Conservation (phyloP, 2,113 vertebrate genomes). For the Pedetes capensis region DNA sequence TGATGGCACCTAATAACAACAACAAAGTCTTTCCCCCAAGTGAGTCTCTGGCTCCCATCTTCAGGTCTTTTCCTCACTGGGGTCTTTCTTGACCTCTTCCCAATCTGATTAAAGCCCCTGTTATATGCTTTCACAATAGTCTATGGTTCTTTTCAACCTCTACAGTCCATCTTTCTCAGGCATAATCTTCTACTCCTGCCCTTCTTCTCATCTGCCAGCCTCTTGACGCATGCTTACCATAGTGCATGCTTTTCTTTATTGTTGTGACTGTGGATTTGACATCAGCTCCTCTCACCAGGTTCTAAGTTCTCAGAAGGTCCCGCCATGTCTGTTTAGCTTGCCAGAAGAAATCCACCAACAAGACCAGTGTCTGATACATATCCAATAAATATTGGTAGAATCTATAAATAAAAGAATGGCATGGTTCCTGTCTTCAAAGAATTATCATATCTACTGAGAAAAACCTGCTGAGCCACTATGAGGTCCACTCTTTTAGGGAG, state of each 20-base stretch:
- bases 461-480: background rate
- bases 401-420: background rate
- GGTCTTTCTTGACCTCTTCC: no score
- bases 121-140: no score
- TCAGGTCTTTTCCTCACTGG: background rate
- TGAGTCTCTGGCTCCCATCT: background rate
- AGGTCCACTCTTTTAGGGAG: background rate
- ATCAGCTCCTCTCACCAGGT: background rate
- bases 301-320: background rate
- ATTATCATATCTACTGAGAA: no score
- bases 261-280: background rate
- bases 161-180: background rate
- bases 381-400: background rate
- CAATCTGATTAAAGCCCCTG: background rate
- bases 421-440: background rate
- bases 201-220: no score
- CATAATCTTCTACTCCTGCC: background rate
- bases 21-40: no score
- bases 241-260: background rate
- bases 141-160: background rate
- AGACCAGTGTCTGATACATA: background rate
- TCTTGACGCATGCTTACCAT: background rate
- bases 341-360: background rate
- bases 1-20: no score
- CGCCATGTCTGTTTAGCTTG: background rate